A percentile compares a stretch with the other conserved stretches of the same genome.
phyloP scores from a whole-genome alignment of 1,140 invertebrate species.

The Drosophila chauvacae region DNA sequence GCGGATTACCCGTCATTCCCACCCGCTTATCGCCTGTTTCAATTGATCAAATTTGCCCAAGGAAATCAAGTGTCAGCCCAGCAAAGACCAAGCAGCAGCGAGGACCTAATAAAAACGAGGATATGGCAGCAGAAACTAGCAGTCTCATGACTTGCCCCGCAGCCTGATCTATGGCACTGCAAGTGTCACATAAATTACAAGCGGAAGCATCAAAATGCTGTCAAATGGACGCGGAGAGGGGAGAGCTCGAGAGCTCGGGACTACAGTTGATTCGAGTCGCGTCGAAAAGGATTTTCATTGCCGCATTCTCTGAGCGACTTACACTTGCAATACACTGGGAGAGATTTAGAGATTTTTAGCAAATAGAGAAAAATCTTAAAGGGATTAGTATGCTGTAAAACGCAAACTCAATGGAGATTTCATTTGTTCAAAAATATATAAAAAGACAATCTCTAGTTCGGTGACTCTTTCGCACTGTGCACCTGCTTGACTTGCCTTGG shows the following conservation, averaged over 20 bases:
- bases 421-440: not conserved
- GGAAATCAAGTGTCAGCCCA: constrained; percentile 54
- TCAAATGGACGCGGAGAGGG: constrained; percentile 45
- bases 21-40: constrained; percentile 47
- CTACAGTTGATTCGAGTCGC: constrained; percentile 39
- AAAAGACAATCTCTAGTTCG: not conserved
- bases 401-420: not conserved
- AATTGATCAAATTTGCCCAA: constrained; percentile 64
- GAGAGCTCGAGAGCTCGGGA: not conserved
- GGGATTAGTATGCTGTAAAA: no score
- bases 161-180: constrained; percentile 73
- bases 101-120: constrained; percentile 66
- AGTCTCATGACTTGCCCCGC: constrained; percentile 47
- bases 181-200: constrained; percentile 83
- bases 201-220: constrained; percentile 79
- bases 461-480: constrained; percentile 8
- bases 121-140: constrained; percentile 47
- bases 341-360: no score
- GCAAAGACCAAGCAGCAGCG: constrained; percentile 17
- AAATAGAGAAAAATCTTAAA: not conserved
- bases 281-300: constrained; percentile 73
- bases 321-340: constrained; percentile 31
- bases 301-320: constrained; percentile 43
- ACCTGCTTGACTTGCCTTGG: constrained; percentile 25
- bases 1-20: constrained; percentile 26